phyloP scores from a whole-genome alignment of 2,888 invertebrate genomes.

The Andrena camellia region DNA sequence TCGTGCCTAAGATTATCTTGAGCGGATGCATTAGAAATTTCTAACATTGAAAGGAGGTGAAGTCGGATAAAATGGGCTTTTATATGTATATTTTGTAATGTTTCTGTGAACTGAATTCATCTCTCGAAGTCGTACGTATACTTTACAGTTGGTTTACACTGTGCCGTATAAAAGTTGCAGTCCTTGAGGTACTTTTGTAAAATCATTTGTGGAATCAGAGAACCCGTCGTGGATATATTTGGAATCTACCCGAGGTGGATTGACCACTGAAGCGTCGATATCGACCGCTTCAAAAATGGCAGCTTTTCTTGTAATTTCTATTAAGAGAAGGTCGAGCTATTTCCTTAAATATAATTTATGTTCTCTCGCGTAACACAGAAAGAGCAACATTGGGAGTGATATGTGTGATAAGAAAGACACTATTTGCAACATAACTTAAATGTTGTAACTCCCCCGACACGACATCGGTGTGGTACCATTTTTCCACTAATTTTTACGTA shows the following conservation, averaged over 20 bases:
- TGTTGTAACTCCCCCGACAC: neutral
- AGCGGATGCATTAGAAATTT: too few species aligned
- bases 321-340: neutral
- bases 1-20: too few species aligned
- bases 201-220: constrained; percentile 30
- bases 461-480: neutral
- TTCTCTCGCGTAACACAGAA: neutral
- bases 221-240: constrained; percentile 27
- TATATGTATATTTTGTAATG: neutral
- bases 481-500: neutral
- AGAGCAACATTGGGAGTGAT: neutral
- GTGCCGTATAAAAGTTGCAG: neutral
- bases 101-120: neutral
- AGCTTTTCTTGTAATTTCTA: constrained; percentile 20
- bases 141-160: neutral
- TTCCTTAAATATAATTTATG: constrained; percentile 3
- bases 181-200: constrained; percentile 30
- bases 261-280: constrained; percentile 26
- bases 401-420: neutral
- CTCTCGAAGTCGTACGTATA: neutral
- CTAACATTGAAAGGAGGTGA: too few species aligned
- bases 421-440: neutral
- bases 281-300: constrained; percentile 30
- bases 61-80: too few species aligned
- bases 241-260: constrained; percentile 6